phyloP scores from a whole-genome alignment of 2,797 vertebrate species.

The Molothrus aeneus region DNA sequence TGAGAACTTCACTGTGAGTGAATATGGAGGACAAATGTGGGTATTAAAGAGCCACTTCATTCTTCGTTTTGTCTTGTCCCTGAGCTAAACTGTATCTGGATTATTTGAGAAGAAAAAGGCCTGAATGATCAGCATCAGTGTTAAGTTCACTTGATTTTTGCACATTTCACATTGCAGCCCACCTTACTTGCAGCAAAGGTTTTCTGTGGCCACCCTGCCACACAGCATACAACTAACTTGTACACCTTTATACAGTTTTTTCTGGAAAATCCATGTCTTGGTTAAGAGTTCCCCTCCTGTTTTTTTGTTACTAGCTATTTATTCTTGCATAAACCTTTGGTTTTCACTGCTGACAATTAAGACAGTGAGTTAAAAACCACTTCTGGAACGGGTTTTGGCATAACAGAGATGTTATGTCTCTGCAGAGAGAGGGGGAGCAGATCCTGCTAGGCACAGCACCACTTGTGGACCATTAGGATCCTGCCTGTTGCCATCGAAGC shows the following conservation, averaged over 20 bases:
- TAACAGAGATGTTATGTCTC: background rate
- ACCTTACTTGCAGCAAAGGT: background rate
- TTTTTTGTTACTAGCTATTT: background rate
- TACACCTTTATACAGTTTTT: background rate
- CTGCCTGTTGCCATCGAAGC: background rate
- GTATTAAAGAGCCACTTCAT: background rate
- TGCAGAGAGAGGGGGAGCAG: background rate
- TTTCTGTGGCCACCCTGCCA: background rate
- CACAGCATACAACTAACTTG: background rate
- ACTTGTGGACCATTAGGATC: background rate
- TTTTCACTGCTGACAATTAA: background rate
- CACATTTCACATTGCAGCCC: background rate
- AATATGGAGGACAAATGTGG: background rate
- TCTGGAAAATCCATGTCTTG: background rate
- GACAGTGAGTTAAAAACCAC: background rate
- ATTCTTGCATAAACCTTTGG: background rate
- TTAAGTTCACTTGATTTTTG: background rate
- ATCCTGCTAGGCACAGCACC: background rate
- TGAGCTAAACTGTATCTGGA: background rate
- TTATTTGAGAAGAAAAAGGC: background rate
- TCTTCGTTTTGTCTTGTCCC: background rate
- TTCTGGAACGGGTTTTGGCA: background rate
- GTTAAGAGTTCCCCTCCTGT: background rate
- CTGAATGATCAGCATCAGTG: background rate
- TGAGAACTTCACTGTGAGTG: background rate